phyloP scores from a whole-genome alignment of 2,888 invertebrate genomes.

The Mesorhabditis sp. region DNA sequence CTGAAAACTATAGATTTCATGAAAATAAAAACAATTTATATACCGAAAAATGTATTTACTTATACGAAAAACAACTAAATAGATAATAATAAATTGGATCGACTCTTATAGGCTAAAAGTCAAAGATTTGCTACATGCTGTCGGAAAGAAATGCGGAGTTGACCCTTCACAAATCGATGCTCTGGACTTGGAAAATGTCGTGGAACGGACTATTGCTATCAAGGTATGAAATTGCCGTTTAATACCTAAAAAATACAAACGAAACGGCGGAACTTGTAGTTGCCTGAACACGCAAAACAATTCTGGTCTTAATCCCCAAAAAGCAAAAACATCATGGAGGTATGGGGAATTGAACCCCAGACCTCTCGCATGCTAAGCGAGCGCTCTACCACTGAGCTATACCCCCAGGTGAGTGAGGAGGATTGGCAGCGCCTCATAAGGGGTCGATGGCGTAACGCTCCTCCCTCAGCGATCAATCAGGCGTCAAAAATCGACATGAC shows the following conservation, averaged over 20 bases:
- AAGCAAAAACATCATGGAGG: slow-evolving; percentile 15
- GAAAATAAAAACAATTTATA: not conserved
- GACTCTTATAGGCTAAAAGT: slow-evolving; percentile 43
- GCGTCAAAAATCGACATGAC: not conserved
- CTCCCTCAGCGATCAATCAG: not conserved
- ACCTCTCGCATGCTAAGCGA: slow-evolving; percentile 39
- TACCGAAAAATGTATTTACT: not conserved
- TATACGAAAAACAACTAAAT: not conserved
- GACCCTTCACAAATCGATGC: slow-evolving; percentile 53
- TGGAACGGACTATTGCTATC: slow-evolving; percentile 53
- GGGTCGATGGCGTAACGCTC: not conserved
- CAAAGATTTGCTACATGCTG: slow-evolving; percentile 52
- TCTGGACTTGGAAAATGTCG: slow-evolving; percentile 55
- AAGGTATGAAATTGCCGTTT: slow-evolving; percentile 27
- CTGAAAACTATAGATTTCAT: not conserved
- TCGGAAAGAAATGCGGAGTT: slow-evolving; percentile 55
- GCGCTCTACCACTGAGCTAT: slow-evolving; percentile 39
- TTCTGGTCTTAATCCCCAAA: not conserved
- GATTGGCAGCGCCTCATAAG: not conserved
- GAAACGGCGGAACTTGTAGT: too few species aligned
- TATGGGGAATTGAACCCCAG: slow-evolving; percentile 35
- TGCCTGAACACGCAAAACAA: too few species aligned
- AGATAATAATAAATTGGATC: not conserved
- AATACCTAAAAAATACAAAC: too few species aligned
- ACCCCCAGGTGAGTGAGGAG: slow-evolving; percentile 15